Evolutionary conservation across 92 coral and sea anemone genomes (phyloP).

Genomic region (Umimayanthus chanpuru): DNA sequence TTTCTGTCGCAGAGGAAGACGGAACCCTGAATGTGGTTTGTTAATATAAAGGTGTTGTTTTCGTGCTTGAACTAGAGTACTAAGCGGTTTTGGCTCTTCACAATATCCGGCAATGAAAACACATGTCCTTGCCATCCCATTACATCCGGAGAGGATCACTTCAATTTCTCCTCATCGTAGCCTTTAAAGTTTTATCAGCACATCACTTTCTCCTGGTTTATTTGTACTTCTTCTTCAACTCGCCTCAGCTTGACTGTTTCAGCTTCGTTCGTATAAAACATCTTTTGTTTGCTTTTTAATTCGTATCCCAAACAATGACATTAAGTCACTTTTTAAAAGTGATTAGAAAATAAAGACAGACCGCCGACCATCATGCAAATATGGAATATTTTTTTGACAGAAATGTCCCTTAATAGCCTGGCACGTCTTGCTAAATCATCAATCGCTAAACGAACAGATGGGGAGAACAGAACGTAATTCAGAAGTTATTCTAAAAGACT

Average conservation of each 20-base stretch:
- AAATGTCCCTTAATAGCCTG: background rate
- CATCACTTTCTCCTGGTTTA: background rate
- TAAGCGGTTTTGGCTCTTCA: background rate
- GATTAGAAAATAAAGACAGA: background rate
- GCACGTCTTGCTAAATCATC: background rate
- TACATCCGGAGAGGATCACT: background rate
- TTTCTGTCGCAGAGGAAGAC: background rate
- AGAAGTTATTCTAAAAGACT: no score
- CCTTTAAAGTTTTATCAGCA: background rate
- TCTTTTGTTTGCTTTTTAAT: background rate
- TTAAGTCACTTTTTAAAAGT: background rate
- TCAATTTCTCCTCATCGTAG: background rate
- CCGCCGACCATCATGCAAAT: background rate
- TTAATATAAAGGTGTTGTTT: background rate
- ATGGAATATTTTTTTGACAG: background rate
- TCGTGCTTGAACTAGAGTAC: constrained; percentile 4
- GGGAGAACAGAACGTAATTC: no score
- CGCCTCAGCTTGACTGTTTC: background rate
- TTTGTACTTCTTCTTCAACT: background rate
- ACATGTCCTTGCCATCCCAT: background rate
- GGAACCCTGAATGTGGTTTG: background rate
- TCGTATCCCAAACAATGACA: background rate
- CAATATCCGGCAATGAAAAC: constrained; percentile 12
- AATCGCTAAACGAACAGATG: background rate
- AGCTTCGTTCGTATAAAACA: background rate